Evolutionary conservation across 2,797 vertebrate genomes (phyloP), one percentile per base, ranked within the genome.

Genomic region (Halcyon chelicuti): DNA sequence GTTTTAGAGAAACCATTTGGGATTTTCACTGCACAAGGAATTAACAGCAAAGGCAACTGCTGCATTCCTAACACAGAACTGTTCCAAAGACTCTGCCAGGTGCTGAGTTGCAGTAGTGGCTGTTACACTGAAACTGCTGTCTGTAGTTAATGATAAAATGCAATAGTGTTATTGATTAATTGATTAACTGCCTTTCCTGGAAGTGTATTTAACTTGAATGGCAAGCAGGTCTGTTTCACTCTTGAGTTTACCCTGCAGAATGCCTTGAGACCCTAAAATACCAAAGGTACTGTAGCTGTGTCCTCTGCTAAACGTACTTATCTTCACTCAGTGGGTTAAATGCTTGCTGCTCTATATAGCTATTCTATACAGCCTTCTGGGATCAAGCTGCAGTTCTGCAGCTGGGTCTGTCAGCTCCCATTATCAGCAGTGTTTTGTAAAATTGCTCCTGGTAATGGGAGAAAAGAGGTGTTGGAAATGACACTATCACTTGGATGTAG

Each of bases 371-470:
- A 52, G 47, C 12, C n/a, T 75, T 31, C 80, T 92, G 71, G 29
- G 63, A 96, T 55, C 0, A 9, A 81, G 65, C 23, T 67, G 52
- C 35, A 85, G 47, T 76, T 79, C 70, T 88, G 76, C 67, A 82
- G 71, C 60, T 77, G 65, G 19, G 55, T 90, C 66, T 84, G 49
- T 73, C 83, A 93, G 74, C 57, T 92, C 47, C 54, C 57, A 14
- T 67, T 81, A 73, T 73, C 47, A 92, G 71, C 63, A 65, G 31
- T n/a, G 39, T 84, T 93, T 93, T 42, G 88, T 88, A 65, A 86
- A 94, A 71, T 71, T 57, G 18, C 76, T 86, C 44, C 80, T 92
- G 49, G 40, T 94, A 66, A 81, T 40, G 51, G 35, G 57, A 72
- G 62, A 21, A 61, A 88, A 68, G 26, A 88, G 49, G 51, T 60